Base-by-base conservation (phyloP, 2,797 vertebrate species). In the Notolepis coatsorum region DNA sequence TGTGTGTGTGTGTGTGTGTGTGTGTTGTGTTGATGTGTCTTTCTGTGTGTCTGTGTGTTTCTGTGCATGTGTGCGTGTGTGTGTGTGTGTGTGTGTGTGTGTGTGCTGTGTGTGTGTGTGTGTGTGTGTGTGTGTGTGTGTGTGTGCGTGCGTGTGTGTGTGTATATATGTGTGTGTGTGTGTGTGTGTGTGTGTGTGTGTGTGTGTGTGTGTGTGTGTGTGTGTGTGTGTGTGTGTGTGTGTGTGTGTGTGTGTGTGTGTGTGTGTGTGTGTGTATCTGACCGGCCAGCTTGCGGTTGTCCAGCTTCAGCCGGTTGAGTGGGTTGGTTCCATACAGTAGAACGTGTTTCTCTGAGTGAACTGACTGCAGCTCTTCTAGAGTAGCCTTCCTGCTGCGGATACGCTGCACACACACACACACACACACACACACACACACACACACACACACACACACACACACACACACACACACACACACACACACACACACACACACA, bases 271-370 rank as follows among this genome's bases (percentile, higher is more conserved):
- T 8, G 8, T 47, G 42, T 5, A 15, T 47, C 95, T 96, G 95
- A 96, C 96, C 96, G 92, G 99, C 97, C 68, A 98, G 88, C 87
- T 97, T 99, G n/a, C n/a, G n/a, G n/a, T n/a, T n/a, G 92, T 99
- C 97, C 68, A 98, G 88, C 87, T 97, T 99, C 90, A 97, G 96
- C 59, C 97, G 90, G 76, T n/a, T n/a, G n/a, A 99, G 92, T 12
- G 96, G 96, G 88, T 98, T 99, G 23, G 97, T 98, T 84, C 97
- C 97, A 0, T 99, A 99, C 31, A 98, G 93, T 66, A 97, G 88
- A 0, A 96, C 90, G 10, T 99, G 96, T 2, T 94, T 91, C 80
- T 99, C 97, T 0, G 97, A 97, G 89, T 99, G 97, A 61, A 99
- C 95, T 0, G 91, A 95, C 88, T 98, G 97, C 46, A 99, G 81